Evolutionary conservation across 2,113 vertebrate genomes (phyloP).

Genomic region (Hepsetus odoe): DNA sequence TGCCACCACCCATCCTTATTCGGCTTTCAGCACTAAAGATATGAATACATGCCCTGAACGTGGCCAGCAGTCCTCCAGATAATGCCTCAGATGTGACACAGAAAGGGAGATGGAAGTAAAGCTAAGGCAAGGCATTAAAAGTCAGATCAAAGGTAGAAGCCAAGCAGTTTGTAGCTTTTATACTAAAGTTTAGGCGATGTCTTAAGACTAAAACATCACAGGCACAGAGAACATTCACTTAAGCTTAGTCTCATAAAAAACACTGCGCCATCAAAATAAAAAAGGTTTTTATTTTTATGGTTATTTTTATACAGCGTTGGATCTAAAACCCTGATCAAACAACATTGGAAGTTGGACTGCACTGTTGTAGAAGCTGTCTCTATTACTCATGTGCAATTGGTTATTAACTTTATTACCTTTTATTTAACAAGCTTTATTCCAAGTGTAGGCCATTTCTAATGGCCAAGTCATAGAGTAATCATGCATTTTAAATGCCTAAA

Average conservation of each 20-base stretch:
- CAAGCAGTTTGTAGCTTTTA: constrained; percentile 32
- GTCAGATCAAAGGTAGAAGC: constrained; percentile 13
- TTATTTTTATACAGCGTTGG: background rate
- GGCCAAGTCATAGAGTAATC: no score
- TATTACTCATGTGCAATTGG: no score
- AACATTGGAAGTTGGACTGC: no score
- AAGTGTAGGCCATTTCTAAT: no score
- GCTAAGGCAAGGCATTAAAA: constrained; percentile 19
- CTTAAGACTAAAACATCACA: constrained; percentile 29
- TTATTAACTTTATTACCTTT: no score
- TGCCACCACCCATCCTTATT: constrained; percentile 33
- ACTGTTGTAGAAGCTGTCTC: no score
- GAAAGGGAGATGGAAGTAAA: constrained; percentile 14
- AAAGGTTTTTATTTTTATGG: background rate
- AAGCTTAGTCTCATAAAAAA: constrained; percentile 14
- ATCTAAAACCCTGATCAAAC: no score
- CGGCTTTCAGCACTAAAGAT: constrained; percentile 62
- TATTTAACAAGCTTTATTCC: no score
- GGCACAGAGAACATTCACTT: background rate
- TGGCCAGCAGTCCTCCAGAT: constrained; percentile 61
- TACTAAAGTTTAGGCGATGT: constrained; percentile 8
- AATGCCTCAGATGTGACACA: constrained; percentile 32
- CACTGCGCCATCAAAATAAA: background rate
- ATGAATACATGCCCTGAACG: constrained; percentile 63
- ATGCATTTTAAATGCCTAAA: no score